Conservation (phyloP, 2,888 invertebrate genomes). For the Hirtodrosophila cameraria region DNA sequence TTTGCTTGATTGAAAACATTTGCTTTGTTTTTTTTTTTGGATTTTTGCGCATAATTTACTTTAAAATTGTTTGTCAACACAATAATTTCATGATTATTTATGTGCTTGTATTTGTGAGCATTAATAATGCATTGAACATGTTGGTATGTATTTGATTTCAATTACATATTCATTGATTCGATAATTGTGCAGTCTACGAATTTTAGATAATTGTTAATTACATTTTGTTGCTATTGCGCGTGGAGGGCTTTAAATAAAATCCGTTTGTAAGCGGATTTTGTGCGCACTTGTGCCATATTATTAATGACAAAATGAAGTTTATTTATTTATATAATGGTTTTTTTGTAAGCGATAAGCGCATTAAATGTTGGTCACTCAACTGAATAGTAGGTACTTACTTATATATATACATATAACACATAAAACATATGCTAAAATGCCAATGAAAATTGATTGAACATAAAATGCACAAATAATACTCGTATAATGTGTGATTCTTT, state of each 20-base stretch:
- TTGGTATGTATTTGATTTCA: background rate
- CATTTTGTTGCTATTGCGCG: background rate
- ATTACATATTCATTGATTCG: background rate
- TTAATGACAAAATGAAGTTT: conserved; percentile 17
- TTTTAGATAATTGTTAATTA: conserved; percentile 13
- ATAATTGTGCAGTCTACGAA: background rate
- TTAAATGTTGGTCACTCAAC: conserved; percentile 38
- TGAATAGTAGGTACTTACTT: too few species aligned
- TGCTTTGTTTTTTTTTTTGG: conserved; percentile 78
- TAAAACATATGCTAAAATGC: background rate
- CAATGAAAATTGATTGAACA: conserved; percentile 5
- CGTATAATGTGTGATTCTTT: background rate
- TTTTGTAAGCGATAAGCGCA: conserved; percentile 30
- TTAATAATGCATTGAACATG: conserved; percentile 5
- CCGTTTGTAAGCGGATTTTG: conserved; percentile 23
- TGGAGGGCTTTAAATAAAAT: background rate
- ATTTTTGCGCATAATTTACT: conserved; percentile 79
- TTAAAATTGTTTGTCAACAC: conserved; percentile 11
- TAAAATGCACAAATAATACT: background rate
- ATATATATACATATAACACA: background rate
- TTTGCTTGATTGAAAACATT: conserved; percentile 76
- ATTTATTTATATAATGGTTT: conserved; percentile 9
- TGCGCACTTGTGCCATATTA: conserved; percentile 10
- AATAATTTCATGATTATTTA: background rate
- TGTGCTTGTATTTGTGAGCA: background rate